These are phyloP conservation scores for Formica exsecta DNA, from an alignment of 1,140 invertebrate genomes.

Conservation along the genomic window DNA sequence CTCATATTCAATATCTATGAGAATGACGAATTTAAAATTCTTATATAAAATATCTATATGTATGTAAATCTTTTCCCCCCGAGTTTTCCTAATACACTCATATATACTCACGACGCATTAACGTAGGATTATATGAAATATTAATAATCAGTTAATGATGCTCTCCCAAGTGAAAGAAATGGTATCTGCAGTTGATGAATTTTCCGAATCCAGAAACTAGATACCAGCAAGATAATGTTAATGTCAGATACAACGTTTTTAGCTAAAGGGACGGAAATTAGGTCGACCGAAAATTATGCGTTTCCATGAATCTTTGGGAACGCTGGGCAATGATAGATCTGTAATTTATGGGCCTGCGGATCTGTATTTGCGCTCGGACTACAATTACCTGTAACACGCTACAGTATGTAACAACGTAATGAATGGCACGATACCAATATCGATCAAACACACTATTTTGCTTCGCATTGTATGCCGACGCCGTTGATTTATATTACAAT, in stretches of 20 bases:
- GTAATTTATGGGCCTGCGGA: slow-evolving; percentile 18
- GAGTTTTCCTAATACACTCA: neutral
- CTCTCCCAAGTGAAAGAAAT: neutral
- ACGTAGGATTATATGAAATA: neutral
- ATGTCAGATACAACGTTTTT: neutral
- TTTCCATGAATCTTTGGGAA: slow-evolving; percentile 35
- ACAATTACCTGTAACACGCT: slow-evolving; percentile 25
- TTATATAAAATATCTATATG: neutral
- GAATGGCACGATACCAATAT: slow-evolving; percentile 42
- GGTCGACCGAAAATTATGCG: slow-evolving; percentile 19
- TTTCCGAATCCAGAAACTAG: neutral
- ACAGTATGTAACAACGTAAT: slow-evolving; percentile 31
- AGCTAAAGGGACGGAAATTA: neutral
- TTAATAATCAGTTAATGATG: neutral
- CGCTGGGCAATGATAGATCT: slow-evolving; percentile 3
- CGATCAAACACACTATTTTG: slow-evolving; percentile 48
- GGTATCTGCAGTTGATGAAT: neutral
- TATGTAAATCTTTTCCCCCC: neutral
- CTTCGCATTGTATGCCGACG: slow-evolving; percentile 27
- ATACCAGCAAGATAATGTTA: too few relatives aligned
- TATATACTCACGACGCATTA: too few relatives aligned
- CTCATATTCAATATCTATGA: neutral
- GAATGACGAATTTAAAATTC: neutral
- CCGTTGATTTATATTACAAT: slow-evolving; percentile 54
- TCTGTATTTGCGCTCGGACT: slow-evolving; percentile 33